Base-by-base conservation (phyloP, 2,113 vertebrate species). In the Nipponia nippon region DNA sequence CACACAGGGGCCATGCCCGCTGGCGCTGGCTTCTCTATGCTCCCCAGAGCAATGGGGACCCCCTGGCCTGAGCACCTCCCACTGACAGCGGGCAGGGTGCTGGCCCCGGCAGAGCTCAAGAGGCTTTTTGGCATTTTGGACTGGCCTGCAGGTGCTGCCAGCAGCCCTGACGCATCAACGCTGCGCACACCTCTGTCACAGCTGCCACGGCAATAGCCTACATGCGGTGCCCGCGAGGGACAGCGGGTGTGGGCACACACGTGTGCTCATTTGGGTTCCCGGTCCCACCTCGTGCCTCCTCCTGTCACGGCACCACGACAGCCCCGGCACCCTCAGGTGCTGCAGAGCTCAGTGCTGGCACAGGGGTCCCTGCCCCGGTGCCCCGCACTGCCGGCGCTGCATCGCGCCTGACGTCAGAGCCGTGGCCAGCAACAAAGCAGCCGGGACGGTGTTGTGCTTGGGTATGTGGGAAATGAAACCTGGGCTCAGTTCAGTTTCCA, bases 321-420 rank as follows among this genome's bases (percentile, higher is more conserved):
- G 49, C 77, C 65, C 42, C 0, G 2, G 93, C 46, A 26, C 59
- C 38, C 61, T 47, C 1, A 4, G 59, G 71, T 47, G 34, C 42
- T 2, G 5, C 66, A 52, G 47, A 56, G 49, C 49, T 22, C 1
- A 0, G 47, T 1, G 0, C 26, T 21, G 79, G 59, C 63, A 3
- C 2, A 1, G 72, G 38, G 53, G 59, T 26, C 62, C 38, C 53
- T 47, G 56, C 30, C 42, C 36, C 4, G 5, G 36, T 3, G 2
- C 77, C 83, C 65, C 6, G 1, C 11, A 1, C 49, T 4, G 0
- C 36, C 1, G 1, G 30, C 2, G 0, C 40, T 10, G 52, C 50
- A 2, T 7, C n/a, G 1, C 5, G 5, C 53, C 69, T 5, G 1
- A 34, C 40, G 30, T n/a, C 7, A 20, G 72, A 55, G 82, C 58